Conservation (phyloP, 2,888 invertebrate genomes). For the Cryptus viduatorius region DNA sequence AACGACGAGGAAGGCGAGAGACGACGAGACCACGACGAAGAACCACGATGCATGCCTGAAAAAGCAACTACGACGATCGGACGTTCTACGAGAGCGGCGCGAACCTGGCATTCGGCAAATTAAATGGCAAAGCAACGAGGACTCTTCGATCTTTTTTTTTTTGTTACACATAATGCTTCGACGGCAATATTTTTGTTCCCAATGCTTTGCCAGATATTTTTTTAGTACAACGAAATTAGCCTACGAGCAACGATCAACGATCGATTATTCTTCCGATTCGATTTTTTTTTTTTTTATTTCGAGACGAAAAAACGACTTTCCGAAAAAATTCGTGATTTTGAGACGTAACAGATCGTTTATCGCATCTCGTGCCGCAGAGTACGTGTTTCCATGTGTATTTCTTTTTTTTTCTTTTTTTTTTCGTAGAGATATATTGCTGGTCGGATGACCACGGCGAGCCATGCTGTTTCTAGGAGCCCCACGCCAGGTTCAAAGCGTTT, state of each 20-base stretch:
- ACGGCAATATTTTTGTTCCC: conserved; percentile 5
- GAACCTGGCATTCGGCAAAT: conserved; percentile 51
- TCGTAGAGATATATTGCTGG: conserved; percentile 25
- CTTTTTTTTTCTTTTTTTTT: conserved; percentile 11
- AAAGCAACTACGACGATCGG: conserved; percentile 61
- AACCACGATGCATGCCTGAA: conserved; percentile 62
- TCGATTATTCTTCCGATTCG: not conserved
- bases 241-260: not conserved
- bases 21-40: conserved; percentile 52
- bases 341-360: not conserved
- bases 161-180: not conserved
- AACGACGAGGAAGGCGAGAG: conserved; percentile 56
- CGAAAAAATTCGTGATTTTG: not conserved
- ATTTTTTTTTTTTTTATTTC: not conserved
- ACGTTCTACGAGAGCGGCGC: conserved; percentile 61
- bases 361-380: conserved; percentile 1
- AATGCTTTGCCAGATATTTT: conserved; percentile 36
- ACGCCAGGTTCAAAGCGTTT: conserved; percentile 56
- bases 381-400: conserved; percentile 20
- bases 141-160: conserved; percentile 16
- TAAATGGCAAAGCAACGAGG: conserved; percentile 28
- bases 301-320: conserved; percentile 9
- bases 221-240: conserved; percentile 20
- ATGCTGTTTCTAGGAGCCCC: conserved; percentile 68
- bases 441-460: conserved; percentile 68